Evolutionary conservation across 2,797 vertebrate genomes (phyloP).

Genomic region (Thunnus albacares): DNA sequence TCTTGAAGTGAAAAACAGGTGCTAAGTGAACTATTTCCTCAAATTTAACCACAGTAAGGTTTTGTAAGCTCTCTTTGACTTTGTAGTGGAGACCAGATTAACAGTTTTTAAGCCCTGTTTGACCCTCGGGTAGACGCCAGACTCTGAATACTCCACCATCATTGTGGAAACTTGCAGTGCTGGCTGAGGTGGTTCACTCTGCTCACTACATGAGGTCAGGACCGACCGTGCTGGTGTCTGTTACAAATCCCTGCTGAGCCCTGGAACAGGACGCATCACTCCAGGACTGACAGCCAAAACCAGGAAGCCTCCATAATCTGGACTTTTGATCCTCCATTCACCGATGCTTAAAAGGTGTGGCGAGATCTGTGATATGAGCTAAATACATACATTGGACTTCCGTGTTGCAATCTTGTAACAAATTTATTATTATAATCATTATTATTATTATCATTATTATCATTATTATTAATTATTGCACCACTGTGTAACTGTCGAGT

Average conservation of each 20-base stretch:
- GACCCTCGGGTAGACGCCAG: not conserved
- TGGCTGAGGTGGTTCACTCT: slow-evolving; percentile 39
- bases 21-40: not conserved
- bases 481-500: too few species aligned
- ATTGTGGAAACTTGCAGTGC: slow-evolving; percentile 20
- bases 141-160: not conserved
- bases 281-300: slow-evolving; percentile 44
- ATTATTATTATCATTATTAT: too few species aligned
- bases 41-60: not conserved
- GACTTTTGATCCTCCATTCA: slow-evolving; percentile 36
- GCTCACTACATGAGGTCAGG: slow-evolving; percentile 62
- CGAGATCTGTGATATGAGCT: not conserved
- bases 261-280: slow-evolving; percentile 38
- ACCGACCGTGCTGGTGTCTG: slow-evolving; percentile 49
- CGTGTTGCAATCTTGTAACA: not conserved
- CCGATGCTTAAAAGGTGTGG: slow-evolving; percentile 30
- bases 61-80: not conserved
- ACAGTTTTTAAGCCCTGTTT: not conserved
- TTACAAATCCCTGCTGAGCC: slow-evolving; percentile 74
- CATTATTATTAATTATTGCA: too few species aligned
- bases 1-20: slow-evolving; percentile 3
- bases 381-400: not conserved
- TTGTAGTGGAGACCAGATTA: not conserved
- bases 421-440: not conserved
- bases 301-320: slow-evolving; percentile 45